These are phyloP conservation scores for Stomatorhinus ivindoensis DNA, from an alignment of 2,113 vertebrate species.

Conservation along the genomic window DNA sequence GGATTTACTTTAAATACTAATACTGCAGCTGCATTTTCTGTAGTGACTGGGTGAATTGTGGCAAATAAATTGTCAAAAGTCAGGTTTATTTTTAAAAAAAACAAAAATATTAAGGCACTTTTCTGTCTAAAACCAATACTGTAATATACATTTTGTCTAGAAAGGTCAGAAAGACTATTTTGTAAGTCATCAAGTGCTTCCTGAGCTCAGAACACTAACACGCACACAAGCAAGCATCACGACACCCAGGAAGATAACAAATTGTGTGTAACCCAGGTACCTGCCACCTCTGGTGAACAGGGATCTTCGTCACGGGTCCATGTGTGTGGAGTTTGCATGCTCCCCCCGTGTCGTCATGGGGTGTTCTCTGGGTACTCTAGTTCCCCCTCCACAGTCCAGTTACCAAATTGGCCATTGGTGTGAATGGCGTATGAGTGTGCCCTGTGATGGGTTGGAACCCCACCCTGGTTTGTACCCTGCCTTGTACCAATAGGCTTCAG, in stretches of 20 bases:
- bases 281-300: too few relatives aligned
- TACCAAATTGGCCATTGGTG: too few relatives aligned
- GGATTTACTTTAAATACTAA: too few relatives aligned
- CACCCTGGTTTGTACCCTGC: neutral
- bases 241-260: neutral
- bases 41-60: neutral
- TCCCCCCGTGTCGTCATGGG: too few relatives aligned
- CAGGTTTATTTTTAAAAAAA: neutral
- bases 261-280: neutral
- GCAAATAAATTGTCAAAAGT: neutral
- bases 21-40: too few relatives aligned
- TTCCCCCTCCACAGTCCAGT: too few relatives aligned
- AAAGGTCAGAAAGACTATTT: neutral
- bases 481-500: neutral
- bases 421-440: too few relatives aligned
- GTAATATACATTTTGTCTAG: neutral
- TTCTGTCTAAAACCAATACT: neutral
- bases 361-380: neutral
- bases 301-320: neutral
- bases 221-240: neutral
- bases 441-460: neutral
- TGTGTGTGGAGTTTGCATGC: neutral
- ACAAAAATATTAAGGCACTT: neutral
- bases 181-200: neutral
- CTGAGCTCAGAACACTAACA: neutral